Evolutionary conservation across 2,888 invertebrate genomes (phyloP).

Genomic region (Selenia dentaria): DNA sequence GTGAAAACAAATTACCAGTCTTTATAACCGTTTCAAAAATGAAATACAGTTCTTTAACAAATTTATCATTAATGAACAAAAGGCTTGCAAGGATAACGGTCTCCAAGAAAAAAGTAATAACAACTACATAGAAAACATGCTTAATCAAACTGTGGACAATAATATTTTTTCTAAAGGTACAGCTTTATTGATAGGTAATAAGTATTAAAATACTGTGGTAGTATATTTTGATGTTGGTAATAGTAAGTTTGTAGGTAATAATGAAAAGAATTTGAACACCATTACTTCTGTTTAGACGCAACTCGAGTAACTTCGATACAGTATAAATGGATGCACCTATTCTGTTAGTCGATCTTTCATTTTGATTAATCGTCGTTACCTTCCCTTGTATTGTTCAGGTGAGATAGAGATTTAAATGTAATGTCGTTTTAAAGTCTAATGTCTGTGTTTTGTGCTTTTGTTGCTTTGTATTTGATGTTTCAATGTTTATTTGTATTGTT

Average conservation of each 20-base stretch:
- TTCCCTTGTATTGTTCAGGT: conserved; percentile 52
- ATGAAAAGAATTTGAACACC: conserved; percentile 64
- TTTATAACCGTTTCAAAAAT: conserved; percentile 8
- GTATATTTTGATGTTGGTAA: conserved; percentile 1
- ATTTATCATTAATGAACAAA: conserved; percentile 41
- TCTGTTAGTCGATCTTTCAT: conserved; percentile 69
- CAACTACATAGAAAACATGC: conserved; percentile 29
- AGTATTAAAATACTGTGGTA: conserved; percentile 10
- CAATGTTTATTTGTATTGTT: conserved; percentile 33
- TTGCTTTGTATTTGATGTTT: conserved; percentile 15
- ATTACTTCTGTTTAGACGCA: conserved; percentile 42
- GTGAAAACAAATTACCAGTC: conserved; percentile 9
- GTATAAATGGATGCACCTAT: conserved; percentile 74
- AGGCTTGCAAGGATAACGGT: conserved; percentile 45
- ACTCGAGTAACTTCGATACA: conserved; percentile 54
- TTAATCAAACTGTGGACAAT: neutral
- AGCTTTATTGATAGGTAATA: conserved; percentile 20
- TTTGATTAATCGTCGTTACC: conserved; percentile 70
- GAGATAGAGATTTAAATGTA: conserved; percentile 70
- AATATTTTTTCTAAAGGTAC: neutral
- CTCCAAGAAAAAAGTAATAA: conserved; percentile 57
- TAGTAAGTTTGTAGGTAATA: conserved; percentile 48
- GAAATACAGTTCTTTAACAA: conserved; percentile 36
- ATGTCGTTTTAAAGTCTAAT: conserved; percentile 59
- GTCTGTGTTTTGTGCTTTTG: conserved; percentile 23